phyloP scores from a whole-genome alignment of 2,113 vertebrate genomes.

The Taurulus bubalis region DNA sequence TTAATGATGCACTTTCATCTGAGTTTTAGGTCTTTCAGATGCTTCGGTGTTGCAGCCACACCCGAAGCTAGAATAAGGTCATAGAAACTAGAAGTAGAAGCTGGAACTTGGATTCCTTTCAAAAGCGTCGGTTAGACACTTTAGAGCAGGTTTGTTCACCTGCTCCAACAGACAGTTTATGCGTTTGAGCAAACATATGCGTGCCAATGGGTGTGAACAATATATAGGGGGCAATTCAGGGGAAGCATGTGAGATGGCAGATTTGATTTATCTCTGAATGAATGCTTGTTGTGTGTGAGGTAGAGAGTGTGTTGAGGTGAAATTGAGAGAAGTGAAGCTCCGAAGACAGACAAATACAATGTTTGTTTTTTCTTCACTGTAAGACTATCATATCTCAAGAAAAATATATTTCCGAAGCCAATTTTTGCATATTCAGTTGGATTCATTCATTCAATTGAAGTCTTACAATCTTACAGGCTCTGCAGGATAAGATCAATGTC shows the following conservation, averaged over 20 bases:
- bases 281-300: conserved; percentile 8
- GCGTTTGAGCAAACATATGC: neutral
- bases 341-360: neutral
- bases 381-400: neutral
- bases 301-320: neutral
- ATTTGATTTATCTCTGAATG: conserved; percentile 24
- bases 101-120: conserved; percentile 47
- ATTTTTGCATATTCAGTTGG: neutral
- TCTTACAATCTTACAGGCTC: neutral
- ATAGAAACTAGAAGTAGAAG: conserved; percentile 19
- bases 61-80: conserved; percentile 31
- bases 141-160: conserved; percentile 74
- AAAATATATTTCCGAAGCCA: neutral
- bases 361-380: neutral
- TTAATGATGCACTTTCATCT: conserved; percentile 24
- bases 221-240: conserved; percentile 7
- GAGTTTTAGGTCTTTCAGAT: conserved; percentile 2
- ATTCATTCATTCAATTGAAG: neutral
- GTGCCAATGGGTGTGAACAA: conserved; percentile 32
- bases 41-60: conserved; percentile 37
- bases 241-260: conserved; percentile 19
- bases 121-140: conserved; percentile 52
- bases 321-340: neutral
- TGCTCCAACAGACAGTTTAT: conserved; percentile 30
- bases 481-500: neutral